A percentile compares a stretch with the other conserved stretches of the same genome.
phyloP scores from a whole-genome alignment of 2,797 vertebrate genomes.

The Trachops cirrhosus region DNA sequence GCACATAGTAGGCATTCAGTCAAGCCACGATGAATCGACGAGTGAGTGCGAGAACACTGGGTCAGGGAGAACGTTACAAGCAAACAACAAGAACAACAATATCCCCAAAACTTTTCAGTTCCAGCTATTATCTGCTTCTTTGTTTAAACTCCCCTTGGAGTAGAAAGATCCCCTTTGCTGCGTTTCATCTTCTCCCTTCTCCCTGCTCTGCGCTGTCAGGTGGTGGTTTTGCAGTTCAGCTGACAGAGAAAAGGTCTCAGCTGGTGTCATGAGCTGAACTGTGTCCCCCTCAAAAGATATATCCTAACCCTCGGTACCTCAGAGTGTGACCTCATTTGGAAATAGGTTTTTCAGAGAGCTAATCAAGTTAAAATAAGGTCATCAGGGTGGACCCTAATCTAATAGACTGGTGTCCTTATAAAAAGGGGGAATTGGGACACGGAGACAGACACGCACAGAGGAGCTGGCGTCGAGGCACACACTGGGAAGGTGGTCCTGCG shows the following conservation, averaged over 20 bases:
- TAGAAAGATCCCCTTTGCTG: background rate
- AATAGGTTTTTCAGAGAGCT: background rate
- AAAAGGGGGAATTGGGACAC: background rate
- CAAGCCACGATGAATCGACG: background rate
- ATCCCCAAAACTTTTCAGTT: background rate
- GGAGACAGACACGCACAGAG: background rate
- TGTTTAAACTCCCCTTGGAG: background rate
- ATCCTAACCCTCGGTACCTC: background rate
- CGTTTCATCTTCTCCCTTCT: background rate
- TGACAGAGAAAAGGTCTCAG: background rate
- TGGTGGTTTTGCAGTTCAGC: background rate
- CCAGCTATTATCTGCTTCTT: background rate
- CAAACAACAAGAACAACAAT: background rate
- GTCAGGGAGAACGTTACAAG: background rate
- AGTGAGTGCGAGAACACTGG: background rate
- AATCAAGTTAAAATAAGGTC: background rate
- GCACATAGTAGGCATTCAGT: background rate
- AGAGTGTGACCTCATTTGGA: background rate
- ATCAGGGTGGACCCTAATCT: background rate
- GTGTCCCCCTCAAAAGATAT: background rate
- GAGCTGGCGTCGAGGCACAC: background rate
- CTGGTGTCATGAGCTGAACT: background rate
- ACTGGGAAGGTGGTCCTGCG: background rate
- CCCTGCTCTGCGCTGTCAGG: background rate
- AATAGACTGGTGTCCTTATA: background rate